Percentiles rank a stretch among this genome's conserved stretches.
Conservation (phyloP, 2,888 invertebrate genomes). For the Eupithecia dodoneata region DNA sequence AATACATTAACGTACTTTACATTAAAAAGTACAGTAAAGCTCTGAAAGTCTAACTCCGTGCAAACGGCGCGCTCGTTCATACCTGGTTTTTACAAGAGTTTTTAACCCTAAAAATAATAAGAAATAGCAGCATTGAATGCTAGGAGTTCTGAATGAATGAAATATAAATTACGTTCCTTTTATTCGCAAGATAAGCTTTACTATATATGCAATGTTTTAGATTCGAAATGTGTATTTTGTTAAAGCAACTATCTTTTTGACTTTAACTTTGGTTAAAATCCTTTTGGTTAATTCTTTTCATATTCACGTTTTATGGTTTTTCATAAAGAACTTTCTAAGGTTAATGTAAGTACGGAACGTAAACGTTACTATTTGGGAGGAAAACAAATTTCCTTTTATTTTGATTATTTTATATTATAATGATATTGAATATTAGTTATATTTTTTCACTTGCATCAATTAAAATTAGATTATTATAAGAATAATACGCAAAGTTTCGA, state of each 20-base stretch:
- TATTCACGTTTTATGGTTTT: background rate
- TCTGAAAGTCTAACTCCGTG: no score
- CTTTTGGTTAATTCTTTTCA: background rate
- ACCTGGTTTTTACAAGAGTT: background rate
- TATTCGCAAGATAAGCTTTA: background rate
- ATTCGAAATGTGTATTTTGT: background rate
- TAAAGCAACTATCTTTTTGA: background rate
- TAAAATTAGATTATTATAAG: background rate
- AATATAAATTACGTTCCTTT: background rate
- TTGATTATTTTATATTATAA: background rate
- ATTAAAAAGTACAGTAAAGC: no score
- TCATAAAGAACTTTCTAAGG: background rate
- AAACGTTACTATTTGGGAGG: background rate
- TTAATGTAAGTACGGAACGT: background rate
- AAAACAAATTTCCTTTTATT: background rate
- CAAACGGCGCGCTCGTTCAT: no score
- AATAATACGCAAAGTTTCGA: background rate
- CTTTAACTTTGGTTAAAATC: background rate
- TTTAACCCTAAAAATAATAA: background rate
- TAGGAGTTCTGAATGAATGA: background rate
- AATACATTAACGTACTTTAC: no score
- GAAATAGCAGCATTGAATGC: background rate
- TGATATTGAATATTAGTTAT: background rate
- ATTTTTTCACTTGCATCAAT: background rate
- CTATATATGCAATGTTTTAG: no score